Percentiles rank a stretch among this genome's conserved stretches.
Evolutionary conservation across 2,888 invertebrate genomes (phyloP).

Genomic region (Diarsia rubi): DNA sequence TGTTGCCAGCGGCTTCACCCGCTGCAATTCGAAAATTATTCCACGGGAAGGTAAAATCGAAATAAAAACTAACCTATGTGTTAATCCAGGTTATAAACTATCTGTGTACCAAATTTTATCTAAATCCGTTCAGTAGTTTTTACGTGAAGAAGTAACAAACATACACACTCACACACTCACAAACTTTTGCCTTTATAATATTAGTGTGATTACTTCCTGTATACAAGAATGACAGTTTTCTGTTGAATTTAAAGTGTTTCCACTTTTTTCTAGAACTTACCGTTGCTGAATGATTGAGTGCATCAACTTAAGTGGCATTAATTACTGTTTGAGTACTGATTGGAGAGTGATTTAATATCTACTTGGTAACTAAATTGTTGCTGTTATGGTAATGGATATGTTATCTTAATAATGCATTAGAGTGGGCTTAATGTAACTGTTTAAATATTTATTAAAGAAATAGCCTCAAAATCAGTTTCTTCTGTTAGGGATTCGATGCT

Average conservation of each 20-base stretch:
- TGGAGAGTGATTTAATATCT: constrained; percentile 6
- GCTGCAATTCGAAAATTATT: too few species aligned
- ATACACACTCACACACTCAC: too few species aligned
- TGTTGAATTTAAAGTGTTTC: constrained; percentile 36
- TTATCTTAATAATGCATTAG: constrained; percentile 27
- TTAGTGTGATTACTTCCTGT: too few species aligned
- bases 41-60: too few species aligned
- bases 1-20: too few species aligned
- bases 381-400: constrained; percentile 9
- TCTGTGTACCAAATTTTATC: too few species aligned
- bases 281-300: neutral
- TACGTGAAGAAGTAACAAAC: too few species aligned
- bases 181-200: too few species aligned
- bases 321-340: neutral
- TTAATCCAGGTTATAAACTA: too few species aligned
- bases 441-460: neutral
- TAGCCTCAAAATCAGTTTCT: neutral
- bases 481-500: neutral
- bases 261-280: too few species aligned
- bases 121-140: too few species aligned
- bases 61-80: too few species aligned
- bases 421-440: neutral
- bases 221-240: constrained; percentile 19
- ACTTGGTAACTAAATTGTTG: neutral
- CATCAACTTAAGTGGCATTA: constrained; percentile 14